Evolutionary conservation across 2,113 vertebrate genomes (phyloP), one percentile per base, ranked within the genome.

Genomic region (Turnix velox): DNA sequence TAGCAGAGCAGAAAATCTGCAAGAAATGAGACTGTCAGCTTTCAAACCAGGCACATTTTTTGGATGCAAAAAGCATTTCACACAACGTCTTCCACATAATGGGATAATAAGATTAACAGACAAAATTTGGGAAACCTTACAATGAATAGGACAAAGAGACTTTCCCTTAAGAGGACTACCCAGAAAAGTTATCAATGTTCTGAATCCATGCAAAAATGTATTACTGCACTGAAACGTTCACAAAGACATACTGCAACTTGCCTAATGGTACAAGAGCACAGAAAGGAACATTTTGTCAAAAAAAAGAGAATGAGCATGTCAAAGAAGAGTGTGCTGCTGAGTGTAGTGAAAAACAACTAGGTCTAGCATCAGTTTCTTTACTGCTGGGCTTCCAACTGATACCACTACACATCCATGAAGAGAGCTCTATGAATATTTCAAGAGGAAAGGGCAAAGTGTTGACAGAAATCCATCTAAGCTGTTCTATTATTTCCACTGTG

Each of bases 371-470:
- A 18, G 57, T 55, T 93, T 94, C 71, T 88, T 75, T 20, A 81
- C 52, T 0, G 0, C 59, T 33, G 45, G 18, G 65, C 90, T 87
- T 90, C 86, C 69, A 92, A 20, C 52, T 40, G 88, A 95, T 74
- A 81, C 63, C 33, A 33, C 59, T 65, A 74, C 14, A 35, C 22
- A 51, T 13, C 72, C 52, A 65, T 73, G 75, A 77, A 39, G 68
- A 92, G 46, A 90, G 33, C 48, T 65, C 45, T 4, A 95, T 95
- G 72, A 95, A 93, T 96, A 96, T 96, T 96, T 96, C 80, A 96
- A 68, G 45, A 96, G 83, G 69, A 67, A 86, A 81, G 65, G 57
- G 76, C 73, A 81, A 61, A 49, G 73, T 81, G 83, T 48, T 90
- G 72, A 92, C 43, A 61, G 72, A 77, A 78, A 73, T 75, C 88